A percentile compares a stretch with the other conserved stretches of the same genome.
phyloP scores from a whole-genome alignment of 2,888 invertebrate genomes.

The Diadegma fenestrale region DNA sequence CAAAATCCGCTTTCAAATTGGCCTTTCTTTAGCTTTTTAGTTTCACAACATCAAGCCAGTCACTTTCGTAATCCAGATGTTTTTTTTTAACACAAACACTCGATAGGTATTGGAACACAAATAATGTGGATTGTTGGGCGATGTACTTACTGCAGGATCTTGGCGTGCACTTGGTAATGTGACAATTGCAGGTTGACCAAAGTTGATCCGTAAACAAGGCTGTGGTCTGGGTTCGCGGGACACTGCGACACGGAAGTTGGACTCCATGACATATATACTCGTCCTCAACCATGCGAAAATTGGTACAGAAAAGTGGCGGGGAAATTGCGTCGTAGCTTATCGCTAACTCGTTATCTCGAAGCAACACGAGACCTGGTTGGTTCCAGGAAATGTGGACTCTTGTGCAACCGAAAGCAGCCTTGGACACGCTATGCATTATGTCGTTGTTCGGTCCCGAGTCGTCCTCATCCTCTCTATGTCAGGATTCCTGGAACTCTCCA shows the following conservation, averaged over 20 bases:
- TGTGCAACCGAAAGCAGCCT: constrained; percentile 5
- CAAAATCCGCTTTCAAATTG: neutral
- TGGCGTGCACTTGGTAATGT: constrained; percentile 7
- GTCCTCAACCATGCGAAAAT: constrained; percentile 19
- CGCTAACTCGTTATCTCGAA: constrained; percentile 35
- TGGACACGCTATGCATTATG: constrained; percentile 11
- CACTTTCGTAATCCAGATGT: neutral
- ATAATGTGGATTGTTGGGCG: neutral
- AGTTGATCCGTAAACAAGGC: constrained; percentile 26
- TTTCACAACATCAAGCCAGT: neutral
- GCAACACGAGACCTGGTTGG: constrained; percentile 15
- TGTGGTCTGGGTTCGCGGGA: constrained; percentile 37
- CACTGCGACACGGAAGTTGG: constrained; percentile 25
- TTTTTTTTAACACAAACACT: neutral
- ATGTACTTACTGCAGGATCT: constrained; percentile 11
- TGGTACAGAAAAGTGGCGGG: constrained; percentile 25
- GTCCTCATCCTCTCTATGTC: neutral
- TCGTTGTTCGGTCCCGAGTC: neutral
- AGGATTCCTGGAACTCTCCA: neutral
- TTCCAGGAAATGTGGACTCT: constrained; percentile 30
- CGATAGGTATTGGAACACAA: neutral
- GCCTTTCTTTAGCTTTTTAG: neutral
- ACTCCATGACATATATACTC: constrained; percentile 43
- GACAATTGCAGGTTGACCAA: constrained; percentile 29
- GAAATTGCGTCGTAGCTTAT: constrained; percentile 55